Evolutionary conservation across 2,888 invertebrate species (phyloP), one percentile per base, ranked within the genome.

Genomic region (Drosophila mercatorum): DNA sequence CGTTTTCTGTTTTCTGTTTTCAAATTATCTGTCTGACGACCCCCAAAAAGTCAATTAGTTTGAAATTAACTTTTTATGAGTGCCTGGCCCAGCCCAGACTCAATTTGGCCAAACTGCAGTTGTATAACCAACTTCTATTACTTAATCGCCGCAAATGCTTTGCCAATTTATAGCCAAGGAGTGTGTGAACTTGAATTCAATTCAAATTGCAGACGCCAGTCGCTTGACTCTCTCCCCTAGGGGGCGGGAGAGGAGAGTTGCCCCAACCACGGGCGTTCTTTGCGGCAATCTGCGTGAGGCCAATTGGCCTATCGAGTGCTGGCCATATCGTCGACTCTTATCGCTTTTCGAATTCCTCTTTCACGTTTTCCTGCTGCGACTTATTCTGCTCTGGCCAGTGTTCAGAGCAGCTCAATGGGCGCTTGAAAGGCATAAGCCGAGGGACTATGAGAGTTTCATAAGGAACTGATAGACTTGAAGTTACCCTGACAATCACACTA

Each of bases 1-100:
- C 59, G 46, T 58, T 51, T 51, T 64, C 47, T 47, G 28, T 31
- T 47, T 51, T 64, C 47, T 47, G 47, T 47, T 47, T n/a, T 46
- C 72, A 72, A 81, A 83, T 81, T 84, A 84, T 75, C 70, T 72
- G 79, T 75, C 79, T 83, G 86, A 78, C 56, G 68, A 57, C 61
- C 68, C 57, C 49, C 49, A 51, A 51, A 58, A 87, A 86, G 76
- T 87, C 89, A 86, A 86, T 86, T 86, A 84, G 78, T 77, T 80
- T 67, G 65, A 82, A 88, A 89, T 86, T 89, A 84, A 82, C 73
- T 80, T 87, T 79, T 52, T 63, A 41, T 53, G n/a, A 51, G 49
- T 51, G 49, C 17, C 17, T 17, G 22, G 14, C 10, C 28, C n/a
- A 31, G 51, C 51, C 3, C 12, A 36, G 49, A 34, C 49, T 51